Conservation (phyloP, 2,888 invertebrate species). For the Dicyrtoma fusca region DNA sequence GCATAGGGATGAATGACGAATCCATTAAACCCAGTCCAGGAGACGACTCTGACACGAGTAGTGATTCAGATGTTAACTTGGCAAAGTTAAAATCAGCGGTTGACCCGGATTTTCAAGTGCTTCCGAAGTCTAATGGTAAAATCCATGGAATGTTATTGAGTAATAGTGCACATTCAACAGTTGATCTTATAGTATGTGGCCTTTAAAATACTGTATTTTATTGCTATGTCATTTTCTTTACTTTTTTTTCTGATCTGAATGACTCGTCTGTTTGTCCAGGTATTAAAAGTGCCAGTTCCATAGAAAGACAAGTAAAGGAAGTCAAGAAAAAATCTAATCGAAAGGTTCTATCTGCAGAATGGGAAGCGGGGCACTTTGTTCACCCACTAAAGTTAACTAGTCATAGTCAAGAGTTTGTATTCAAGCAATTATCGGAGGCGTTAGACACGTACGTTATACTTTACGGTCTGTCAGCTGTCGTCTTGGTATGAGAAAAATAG, state of each 20-base stretch:
- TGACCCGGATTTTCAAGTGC: constrained; percentile 39
- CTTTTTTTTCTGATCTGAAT: background rate
- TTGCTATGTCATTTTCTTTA: background rate
- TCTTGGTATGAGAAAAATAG: too few species aligned
- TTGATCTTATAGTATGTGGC: background rate
- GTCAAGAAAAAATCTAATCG: background rate
- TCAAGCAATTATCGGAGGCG: constrained; percentile 42
- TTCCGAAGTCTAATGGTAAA: constrained; percentile 3
- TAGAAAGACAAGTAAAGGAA: background rate
- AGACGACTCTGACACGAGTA: background rate
- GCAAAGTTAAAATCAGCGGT: constrained; percentile 38
- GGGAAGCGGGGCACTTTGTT: constrained; percentile 36
- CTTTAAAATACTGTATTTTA: background rate
- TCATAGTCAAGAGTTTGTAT: constrained; percentile 48
- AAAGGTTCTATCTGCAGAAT: constrained; percentile 1
- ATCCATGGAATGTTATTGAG: too few species aligned
- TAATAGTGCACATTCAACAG: background rate
- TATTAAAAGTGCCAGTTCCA: background rate
- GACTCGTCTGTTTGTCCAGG: background rate
- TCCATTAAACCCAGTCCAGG: too few species aligned
- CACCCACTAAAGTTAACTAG: constrained; percentile 36
- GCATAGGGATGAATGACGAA: too few species aligned
- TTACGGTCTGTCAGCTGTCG: too few species aligned
- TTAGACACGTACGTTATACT: constrained; percentile 43
- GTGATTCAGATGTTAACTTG: constrained; percentile 12